Conservation (phyloP, 2,113 vertebrate genomes). For the Triplophysa tibetana region DNA sequence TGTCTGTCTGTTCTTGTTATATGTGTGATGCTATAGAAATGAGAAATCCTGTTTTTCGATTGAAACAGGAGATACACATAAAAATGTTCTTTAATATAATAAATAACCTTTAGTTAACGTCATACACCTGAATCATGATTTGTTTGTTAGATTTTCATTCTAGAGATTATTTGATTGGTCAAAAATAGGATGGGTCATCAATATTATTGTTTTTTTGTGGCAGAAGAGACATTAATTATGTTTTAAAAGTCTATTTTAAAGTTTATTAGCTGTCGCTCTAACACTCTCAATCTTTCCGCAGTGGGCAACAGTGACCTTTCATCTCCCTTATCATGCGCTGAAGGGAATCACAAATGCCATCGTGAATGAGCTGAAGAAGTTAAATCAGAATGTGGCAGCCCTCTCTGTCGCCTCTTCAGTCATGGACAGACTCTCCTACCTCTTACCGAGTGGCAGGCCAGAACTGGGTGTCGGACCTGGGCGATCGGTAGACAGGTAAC, state of each 20-base stretch:
- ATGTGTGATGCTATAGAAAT: background rate
- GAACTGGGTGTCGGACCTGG: conserved; percentile 97
- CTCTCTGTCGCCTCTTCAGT: conserved; percentile 98
- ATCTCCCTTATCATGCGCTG: conserved; percentile 96
- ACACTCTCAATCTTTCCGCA: conserved; percentile 57
- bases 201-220: no score
- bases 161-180: no score
- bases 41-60: background rate
- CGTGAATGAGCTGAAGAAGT: conserved; percentile 98
- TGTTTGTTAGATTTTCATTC: no score
- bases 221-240: no score
- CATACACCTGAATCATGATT: no score
- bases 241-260: no score
- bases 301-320: conserved; percentile 98
- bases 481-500: conserved; percentile 94
- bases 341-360: conserved; percentile 93
- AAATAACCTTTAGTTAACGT: no score
- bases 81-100: no score
- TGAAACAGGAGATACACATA: no score
- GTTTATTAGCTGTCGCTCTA: background rate
- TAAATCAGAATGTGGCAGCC: conserved; percentile 98
- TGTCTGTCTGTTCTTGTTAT: background rate
- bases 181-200: no score
- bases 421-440: conserved; percentile 99
- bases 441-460: conserved; percentile 93